A percentile compares a stretch with the other conserved stretches of the same genome.
These are phyloP conservation scores for Tetragonisca angustula DNA, from an alignment of 2,888 invertebrate species.

Conservation along the genomic window DNA sequence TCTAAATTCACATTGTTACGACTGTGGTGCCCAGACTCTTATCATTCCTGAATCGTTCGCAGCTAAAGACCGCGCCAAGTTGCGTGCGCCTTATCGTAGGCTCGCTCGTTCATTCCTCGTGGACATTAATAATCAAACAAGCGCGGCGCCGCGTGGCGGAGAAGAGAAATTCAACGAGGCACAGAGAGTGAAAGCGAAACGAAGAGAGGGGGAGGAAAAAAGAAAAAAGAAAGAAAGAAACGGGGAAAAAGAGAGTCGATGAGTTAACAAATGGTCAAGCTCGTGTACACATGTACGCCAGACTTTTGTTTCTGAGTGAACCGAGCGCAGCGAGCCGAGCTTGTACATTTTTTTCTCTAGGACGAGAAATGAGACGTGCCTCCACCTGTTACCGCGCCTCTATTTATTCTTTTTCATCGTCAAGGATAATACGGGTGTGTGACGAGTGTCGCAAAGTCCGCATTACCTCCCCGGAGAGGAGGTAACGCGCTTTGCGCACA, in stretches of 20 bases:
- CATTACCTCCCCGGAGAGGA: background rate
- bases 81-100: slow-evolving; percentile 31
- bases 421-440: background rate
- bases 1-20: background rate
- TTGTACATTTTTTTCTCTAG: background rate
- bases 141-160: too few species aligned
- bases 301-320: background rate
- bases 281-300: background rate
- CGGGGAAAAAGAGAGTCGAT: background rate
- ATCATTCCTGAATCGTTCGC: slow-evolving; percentile 3
- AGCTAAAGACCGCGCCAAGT: slow-evolving; percentile 20
- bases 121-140: slow-evolving; percentile 7
- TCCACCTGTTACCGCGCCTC: background rate
- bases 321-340: background rate
- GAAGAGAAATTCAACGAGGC: background rate
- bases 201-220: background rate
- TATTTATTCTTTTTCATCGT: slow-evolving; percentile 4
- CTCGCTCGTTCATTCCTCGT: slow-evolving; percentile 9
- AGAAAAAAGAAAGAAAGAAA: too few species aligned
- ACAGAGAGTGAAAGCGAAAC: slow-evolving; percentile 28
- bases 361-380: slow-evolving; percentile 1
- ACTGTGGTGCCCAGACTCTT: background rate
- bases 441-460: background rate
- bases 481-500: background rate
- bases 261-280: background rate